These are phyloP conservation scores for Philhelius pedissequus DNA, from an alignment of 2,888 invertebrate genomes.

Conservation along the genomic window DNA sequence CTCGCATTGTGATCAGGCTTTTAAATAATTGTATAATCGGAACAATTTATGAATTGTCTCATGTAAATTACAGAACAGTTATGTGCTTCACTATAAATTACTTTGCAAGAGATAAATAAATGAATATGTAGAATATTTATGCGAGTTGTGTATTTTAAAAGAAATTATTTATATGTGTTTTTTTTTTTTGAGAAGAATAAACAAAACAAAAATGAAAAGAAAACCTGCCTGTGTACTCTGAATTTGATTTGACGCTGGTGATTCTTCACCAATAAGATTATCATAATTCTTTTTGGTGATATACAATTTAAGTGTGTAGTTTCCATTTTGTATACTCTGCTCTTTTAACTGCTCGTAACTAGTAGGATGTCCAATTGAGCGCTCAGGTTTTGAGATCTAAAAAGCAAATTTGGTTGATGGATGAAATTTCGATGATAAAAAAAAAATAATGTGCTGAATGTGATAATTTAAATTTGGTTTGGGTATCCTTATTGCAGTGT, in stretches of 20 bases:
- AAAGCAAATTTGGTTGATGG: conserved; percentile 62
- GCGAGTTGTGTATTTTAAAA: not conserved
- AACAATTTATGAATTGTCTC: not conserved
- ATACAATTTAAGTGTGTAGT: conserved; percentile 70
- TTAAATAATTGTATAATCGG: not conserved
- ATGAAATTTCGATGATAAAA: conserved; percentile 50
- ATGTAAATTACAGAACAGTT: not conserved
- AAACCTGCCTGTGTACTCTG: conserved; percentile 66
- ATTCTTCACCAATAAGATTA: conserved; percentile 56
- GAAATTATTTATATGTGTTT: not conserved
- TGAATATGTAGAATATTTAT: not conserved
- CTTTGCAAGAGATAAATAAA: not conserved
- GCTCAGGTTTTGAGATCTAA: conserved; percentile 72
- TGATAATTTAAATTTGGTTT: conserved; percentile 1
- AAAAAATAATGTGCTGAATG: not conserved
- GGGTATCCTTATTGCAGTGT: not conserved
- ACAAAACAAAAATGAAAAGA: conserved; percentile 26
- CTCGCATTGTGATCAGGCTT: no score
- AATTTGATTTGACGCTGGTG: conserved; percentile 57
- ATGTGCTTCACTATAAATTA: not conserved
- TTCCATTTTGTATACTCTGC: conserved; percentile 70
- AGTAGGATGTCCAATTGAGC: conserved; percentile 71
- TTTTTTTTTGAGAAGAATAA: not conserved
- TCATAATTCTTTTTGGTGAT: conserved; percentile 70
- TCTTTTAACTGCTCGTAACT: conserved; percentile 72